A percentile compares a stretch with the other conserved stretches of the same genome.
Evolutionary conservation across 2,888 invertebrate species (phyloP).

Genomic region (Patella ulyssiponensis): DNA sequence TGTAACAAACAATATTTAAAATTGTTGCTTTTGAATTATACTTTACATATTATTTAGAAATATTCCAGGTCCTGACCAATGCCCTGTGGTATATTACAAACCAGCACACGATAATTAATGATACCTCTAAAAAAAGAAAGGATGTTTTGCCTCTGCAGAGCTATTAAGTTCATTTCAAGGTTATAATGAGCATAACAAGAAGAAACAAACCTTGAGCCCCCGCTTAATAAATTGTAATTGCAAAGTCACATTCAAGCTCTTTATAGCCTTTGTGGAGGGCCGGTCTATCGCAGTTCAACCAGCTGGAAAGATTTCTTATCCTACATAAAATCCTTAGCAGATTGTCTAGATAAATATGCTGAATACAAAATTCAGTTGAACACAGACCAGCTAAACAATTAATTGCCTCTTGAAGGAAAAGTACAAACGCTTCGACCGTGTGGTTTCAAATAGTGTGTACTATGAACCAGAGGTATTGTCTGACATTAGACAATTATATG

Average conservation of each 20-base stretch:
- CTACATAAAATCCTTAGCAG: not conserved
- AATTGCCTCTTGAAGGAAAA: not conserved
- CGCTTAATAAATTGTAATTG: not conserved
- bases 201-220: no score
- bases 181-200: no score
- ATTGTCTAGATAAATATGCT: not conserved
- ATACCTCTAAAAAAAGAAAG: not conserved
- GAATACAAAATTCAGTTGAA: conserved; percentile 15
- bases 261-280: not conserved
- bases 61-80: not conserved
- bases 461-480: not conserved
- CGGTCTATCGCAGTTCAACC: not conserved
- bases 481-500: not conserved
- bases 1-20: no score
- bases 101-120: conserved; percentile 20
- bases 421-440: not conserved
- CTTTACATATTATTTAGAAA: no score
- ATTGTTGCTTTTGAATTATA: no score
- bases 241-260: not conserved
- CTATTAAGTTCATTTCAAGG: not conserved
- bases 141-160: conserved; percentile 3
- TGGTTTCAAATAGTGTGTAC: not conserved
- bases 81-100: conserved; percentile 24
- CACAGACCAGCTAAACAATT: conserved; percentile 18
- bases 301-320: not conserved